phyloP scores from a whole-genome alignment of 2,888 invertebrate genomes.

The Tenodera sinensis region DNA sequence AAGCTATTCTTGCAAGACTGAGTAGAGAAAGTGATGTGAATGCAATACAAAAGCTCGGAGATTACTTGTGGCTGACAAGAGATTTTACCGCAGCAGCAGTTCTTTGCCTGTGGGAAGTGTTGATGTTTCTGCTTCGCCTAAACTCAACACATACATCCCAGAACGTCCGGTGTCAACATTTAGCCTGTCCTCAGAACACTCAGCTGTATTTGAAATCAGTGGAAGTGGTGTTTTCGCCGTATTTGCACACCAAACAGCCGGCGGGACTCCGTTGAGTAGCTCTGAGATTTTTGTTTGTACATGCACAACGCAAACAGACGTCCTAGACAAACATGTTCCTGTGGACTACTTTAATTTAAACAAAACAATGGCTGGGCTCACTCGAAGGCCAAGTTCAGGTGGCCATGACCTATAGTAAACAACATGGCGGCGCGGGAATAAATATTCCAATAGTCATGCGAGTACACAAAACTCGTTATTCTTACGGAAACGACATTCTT shows the following conservation, averaged over 20 bases:
- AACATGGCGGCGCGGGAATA: too few species aligned
- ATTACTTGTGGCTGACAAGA: too few species aligned
- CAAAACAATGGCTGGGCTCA: not conserved
- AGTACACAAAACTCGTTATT: too few species aligned
- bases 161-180: not conserved
- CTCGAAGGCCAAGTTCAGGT: not conserved
- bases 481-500: too few species aligned
- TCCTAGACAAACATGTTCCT: not conserved
- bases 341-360: not conserved
- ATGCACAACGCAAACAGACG: not conserved
- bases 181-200: not conserved
- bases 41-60: too few species aligned
- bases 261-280: not conserved
- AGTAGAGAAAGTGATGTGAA: too few species aligned
- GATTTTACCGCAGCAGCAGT: too few species aligned
- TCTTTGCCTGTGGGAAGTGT: too few species aligned
- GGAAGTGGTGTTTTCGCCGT: not conserved
- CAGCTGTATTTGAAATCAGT: not conserved
- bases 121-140: not conserved
- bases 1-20: too few species aligned
- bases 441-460: too few species aligned
- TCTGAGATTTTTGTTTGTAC: not conserved
- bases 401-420: not conserved
- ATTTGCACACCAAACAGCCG: not conserved
- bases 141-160: not conserved